A percentile compares a stretch with the other conserved stretches of the same genome.
These are phyloP conservation scores for Batillaria attramentaria DNA, from an alignment of 1,140 invertebrate genomes.

Conservation along the genomic window DNA sequence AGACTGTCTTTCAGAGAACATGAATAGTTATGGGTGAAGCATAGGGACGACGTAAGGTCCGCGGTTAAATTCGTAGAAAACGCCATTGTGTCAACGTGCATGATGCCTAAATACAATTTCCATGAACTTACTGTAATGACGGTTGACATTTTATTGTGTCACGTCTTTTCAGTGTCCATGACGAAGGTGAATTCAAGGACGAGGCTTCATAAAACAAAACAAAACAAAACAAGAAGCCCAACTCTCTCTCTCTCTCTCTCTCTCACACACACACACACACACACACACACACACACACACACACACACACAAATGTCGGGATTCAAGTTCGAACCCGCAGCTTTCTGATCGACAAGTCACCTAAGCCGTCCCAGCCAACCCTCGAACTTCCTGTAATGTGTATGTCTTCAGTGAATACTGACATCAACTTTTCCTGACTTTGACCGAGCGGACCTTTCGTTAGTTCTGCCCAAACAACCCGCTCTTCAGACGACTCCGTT, in stretches of 20 bases:
- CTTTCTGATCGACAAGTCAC: neutral
- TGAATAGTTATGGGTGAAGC: too few species aligned
- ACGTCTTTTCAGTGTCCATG: neutral
- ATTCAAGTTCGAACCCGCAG: too few species aligned
- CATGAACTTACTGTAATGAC: neutral
- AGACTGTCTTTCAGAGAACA: too few species aligned
- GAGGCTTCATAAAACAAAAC: neutral
- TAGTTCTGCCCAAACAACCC: neutral
- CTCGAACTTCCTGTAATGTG: too few species aligned
- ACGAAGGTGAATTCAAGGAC: neutral
- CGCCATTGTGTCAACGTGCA: too few species aligned
- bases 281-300: conserved; percentile 1
- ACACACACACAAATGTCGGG: neutral
- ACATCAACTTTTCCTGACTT: neutral
- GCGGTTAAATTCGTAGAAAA: too few species aligned
- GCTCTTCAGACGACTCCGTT: too few species aligned
- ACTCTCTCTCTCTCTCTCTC: too few species aligned
- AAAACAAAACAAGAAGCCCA: neutral
- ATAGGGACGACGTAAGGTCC: too few species aligned
- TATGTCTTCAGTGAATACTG: neutral
- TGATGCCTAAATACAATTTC: too few species aligned
- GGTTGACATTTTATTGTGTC: neutral
- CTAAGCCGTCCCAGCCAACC: too few species aligned
- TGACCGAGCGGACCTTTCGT: neutral
- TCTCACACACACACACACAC: neutral